Conservation (phyloP, 2,113 vertebrate genomes). For the Passer domesticus region DNA sequence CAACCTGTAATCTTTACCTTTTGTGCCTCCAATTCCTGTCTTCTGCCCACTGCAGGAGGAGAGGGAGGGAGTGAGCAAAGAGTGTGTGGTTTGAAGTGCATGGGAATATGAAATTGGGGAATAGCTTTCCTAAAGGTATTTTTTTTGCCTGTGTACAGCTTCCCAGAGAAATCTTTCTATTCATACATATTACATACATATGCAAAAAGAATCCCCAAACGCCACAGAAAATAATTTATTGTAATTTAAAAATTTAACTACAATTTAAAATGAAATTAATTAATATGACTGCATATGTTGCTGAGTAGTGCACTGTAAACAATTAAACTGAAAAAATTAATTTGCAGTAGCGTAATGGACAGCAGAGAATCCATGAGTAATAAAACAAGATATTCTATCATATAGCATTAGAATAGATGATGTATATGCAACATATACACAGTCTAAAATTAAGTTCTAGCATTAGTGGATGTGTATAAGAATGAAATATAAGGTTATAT, state of each 20-base stretch:
- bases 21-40: neutral
- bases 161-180: neutral
- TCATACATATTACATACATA: neutral
- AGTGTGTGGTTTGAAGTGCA: neutral
- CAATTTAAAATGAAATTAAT: neutral
- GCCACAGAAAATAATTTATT: neutral
- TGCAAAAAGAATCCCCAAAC: neutral
- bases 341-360: neutral
- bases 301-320: neutral
- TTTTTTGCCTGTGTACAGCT: neutral
- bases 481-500: neutral
- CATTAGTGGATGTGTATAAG: neutral
- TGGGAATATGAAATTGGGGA: neutral
- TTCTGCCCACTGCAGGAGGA: neutral
- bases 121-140: neutral
- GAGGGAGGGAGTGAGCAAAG: neutral
- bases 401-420: neutral
- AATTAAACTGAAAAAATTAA: neutral
- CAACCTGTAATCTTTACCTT: neutral
- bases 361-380: neutral
- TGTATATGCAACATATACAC: neutral
- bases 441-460: neutral
- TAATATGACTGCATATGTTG: neutral
- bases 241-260: neutral
- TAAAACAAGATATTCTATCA: neutral